A percentile compares a stretch with the other conserved stretches of the same genome.
These are phyloP conservation scores for Philopotamus ludificatus DNA, from an alignment of 1,140 invertebrate genomes.

Conservation along the genomic window DNA sequence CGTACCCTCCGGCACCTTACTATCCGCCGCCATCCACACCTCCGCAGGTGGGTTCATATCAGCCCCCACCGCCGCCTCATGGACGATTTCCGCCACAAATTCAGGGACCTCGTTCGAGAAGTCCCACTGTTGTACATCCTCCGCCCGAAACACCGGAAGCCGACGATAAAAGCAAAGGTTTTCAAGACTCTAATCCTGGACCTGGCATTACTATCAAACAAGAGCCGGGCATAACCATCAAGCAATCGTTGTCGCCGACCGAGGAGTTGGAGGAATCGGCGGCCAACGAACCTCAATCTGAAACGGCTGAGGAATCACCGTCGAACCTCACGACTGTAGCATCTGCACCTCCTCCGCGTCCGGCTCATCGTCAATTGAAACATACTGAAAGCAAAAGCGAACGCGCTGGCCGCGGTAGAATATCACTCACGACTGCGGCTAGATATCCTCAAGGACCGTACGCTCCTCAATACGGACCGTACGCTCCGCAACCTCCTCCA, in stretches of 20 bases:
- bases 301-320: conserved; percentile 44
- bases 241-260: conserved; percentile 30
- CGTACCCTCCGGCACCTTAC: conserved; percentile 35
- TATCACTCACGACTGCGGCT: conserved; percentile 39
- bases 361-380: conserved; percentile 42
- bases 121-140: neutral
- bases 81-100: conserved; percentile 29
- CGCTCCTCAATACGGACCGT: conserved; percentile 52
- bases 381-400: conserved; percentile 47
- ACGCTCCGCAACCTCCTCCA: conserved; percentile 48
- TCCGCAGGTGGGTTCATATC: conserved; percentile 26
- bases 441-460: conserved; percentile 51
- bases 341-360: conserved; percentile 21
- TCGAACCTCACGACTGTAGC: conserved; percentile 36
- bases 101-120: conserved; percentile 6
- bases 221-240: conserved; percentile 17
- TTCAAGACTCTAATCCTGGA: conserved; percentile 23
- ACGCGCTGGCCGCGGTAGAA: conserved; percentile 43
- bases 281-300: conserved; percentile 50
- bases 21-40: conserved; percentile 35
- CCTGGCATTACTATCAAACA: conserved; percentile 10
- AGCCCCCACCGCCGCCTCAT: conserved; percentile 29
- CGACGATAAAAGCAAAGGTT: conserved; percentile 11
- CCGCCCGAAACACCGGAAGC: neutral
- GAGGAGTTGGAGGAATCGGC: conserved; percentile 46